A percentile compares a stretch with the other conserved stretches of the same genome.
Evolutionary conservation across 2,113 vertebrate species (phyloP).

Genomic region (Pipra filicauda): DNA sequence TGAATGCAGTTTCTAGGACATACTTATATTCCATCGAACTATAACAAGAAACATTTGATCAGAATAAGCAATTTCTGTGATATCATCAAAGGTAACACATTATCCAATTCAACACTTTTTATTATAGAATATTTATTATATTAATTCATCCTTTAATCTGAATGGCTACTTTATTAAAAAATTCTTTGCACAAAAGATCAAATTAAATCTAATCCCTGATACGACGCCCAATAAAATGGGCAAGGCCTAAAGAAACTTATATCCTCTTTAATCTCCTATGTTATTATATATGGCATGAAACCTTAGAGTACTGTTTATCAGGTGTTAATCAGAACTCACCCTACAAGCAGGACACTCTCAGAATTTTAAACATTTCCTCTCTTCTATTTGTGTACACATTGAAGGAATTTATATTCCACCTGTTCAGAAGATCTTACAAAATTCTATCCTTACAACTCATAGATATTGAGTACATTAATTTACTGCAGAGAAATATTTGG

Average conservation of each 20-base stretch:
- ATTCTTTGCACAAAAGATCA: constrained; percentile 3
- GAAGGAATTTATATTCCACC: constrained; percentile 6
- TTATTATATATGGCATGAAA: not conserved
- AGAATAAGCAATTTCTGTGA: not conserved
- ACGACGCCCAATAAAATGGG: constrained; percentile 1
- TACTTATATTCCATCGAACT: not conserved
- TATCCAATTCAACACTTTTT: constrained; percentile 1
- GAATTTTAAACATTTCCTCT: not conserved
- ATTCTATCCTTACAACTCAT: not conserved
- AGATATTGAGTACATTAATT: not conserved
- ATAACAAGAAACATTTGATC: not conserved
- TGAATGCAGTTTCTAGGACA: not conserved
- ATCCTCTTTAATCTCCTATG: not conserved
- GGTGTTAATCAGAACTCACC: not conserved
- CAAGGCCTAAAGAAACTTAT: constrained; percentile 23
- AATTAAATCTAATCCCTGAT: constrained; percentile 34
- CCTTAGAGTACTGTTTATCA: not conserved
- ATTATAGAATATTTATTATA: constrained; percentile 20
- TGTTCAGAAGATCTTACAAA: not conserved
- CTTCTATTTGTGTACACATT: not conserved
- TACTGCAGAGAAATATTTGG: not conserved
- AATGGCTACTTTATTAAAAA: constrained; percentile 51
- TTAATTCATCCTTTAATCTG: constrained; percentile 31
- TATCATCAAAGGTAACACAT: constrained; percentile 26
- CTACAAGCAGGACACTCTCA: not conserved